Evolutionary conservation across 2,888 invertebrate genomes (phyloP), one percentile per base, ranked within the genome.

Genomic region (Macropis europaea): DNA sequence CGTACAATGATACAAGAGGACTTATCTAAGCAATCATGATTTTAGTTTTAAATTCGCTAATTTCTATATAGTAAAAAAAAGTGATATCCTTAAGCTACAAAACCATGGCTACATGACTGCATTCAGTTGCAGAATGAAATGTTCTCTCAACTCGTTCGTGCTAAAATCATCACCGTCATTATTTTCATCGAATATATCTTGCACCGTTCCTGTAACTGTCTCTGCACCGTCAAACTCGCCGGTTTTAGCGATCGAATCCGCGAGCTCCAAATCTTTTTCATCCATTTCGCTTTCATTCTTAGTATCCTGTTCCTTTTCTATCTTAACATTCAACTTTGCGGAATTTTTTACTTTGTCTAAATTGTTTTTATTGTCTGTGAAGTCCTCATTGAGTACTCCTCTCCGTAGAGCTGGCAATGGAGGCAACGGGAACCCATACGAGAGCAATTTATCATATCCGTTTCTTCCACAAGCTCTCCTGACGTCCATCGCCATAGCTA

Each of bases 161-260:
- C 81, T 76, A 69, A 82, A 71, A 28, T 88, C 86, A 48, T 89
- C 89, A 30, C 68, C 81, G 54, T 88, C 86, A 36, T 84, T 86
- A 47, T 82, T 84, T 71, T 89, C 89, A 28, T 89, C 82, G 38
- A 89, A 88, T 76, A 89, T 88, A 42, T 89, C 89, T 63, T 89
- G 89, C 11, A 89, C 89, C 1, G 89, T 89, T 67, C 87, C 86
- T 13, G 81, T 86, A 13, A 87, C 64, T 9, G 84, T 84, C 34
- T 80, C 77, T 26, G 56, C 59, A 28, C 50, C 45, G n/a, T 82
- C 74, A 9, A 70, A 68, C 19, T 60, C 72, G 17, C 50, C 24
- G 32, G 52, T 38, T 42, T 60, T 71, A 5, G 11, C 26, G 26
- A 52, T 26, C 0, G 50, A 38, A 0, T 67, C 66, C 17, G 30